Evolutionary conservation across 2,888 invertebrate genomes (phyloP).

Genomic region (Mesochorus sp.): DNA sequence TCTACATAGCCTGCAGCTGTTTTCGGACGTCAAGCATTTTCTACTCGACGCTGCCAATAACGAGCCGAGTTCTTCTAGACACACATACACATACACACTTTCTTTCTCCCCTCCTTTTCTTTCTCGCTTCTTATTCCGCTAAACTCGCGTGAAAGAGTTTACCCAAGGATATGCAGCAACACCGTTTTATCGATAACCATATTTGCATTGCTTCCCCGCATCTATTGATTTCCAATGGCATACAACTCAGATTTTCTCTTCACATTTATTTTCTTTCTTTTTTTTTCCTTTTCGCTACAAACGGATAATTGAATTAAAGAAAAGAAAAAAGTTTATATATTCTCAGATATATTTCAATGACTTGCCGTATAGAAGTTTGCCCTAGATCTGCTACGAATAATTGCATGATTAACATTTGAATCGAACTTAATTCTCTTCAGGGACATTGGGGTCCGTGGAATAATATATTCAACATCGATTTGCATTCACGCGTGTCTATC

Average conservation of each 20-base stretch:
- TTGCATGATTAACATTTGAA: neutral
- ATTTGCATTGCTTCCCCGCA: neutral
- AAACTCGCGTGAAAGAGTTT: neutral
- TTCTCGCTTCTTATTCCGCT: too few relatives aligned
- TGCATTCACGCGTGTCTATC: neutral
- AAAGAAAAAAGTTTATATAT: too few relatives aligned
- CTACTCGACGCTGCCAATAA: constrained; percentile 14
- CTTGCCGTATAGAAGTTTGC: too few relatives aligned
- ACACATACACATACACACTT: too few relatives aligned
- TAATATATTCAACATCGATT: neutral
- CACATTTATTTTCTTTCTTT: too few relatives aligned
- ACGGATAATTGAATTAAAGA: too few relatives aligned
- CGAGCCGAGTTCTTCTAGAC: constrained; percentile 1
- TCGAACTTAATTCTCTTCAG: neutral
- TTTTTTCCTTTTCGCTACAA: too few relatives aligned
- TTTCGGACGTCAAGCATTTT: neutral
- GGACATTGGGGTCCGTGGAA: neutral
- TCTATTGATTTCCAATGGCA: neutral
- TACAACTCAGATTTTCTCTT: too few relatives aligned
- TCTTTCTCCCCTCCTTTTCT: too few relatives aligned
- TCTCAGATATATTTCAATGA: too few relatives aligned
- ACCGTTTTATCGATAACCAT: neutral
- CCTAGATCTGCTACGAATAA: too few relatives aligned
- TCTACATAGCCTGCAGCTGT: neutral
- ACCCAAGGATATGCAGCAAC: neutral